These are phyloP conservation scores for Lytechinus pictus DNA, from an alignment of 35 echinoderm and acorn worm species.

Conservation along the genomic window DNA sequence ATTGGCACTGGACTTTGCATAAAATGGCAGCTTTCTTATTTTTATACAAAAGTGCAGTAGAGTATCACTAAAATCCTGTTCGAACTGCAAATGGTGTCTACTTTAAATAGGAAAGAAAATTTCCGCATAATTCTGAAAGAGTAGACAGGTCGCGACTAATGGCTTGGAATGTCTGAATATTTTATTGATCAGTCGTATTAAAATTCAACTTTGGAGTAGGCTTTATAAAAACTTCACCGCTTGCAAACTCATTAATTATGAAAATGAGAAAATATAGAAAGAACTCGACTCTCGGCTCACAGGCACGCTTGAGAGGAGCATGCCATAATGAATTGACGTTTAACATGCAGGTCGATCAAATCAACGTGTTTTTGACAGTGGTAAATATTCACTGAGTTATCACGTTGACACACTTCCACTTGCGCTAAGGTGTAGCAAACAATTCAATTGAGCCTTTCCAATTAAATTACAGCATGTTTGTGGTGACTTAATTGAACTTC, in stretches of 20 bases:
- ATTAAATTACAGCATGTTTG: not conserved
- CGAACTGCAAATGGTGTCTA: not conserved
- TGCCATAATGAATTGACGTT: not conserved
- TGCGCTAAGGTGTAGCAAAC: not conserved
- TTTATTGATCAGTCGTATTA: not conserved
- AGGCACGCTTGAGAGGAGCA: not conserved
- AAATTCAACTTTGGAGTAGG: not conserved
- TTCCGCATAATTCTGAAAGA: not conserved
- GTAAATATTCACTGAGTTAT: not conserved
- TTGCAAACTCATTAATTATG: not conserved
- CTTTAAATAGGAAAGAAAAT: not conserved
- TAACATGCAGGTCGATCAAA: not conserved
- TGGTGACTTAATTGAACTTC: not conserved
- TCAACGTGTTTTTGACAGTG: constrained; percentile 11
- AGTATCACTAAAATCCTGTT: not conserved
- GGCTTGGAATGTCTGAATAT: not conserved
- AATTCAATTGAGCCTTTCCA: not conserved
- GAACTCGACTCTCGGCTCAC: not conserved
- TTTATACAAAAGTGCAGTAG: not conserved
- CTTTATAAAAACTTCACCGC: not conserved
- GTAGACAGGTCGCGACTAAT: not conserved
- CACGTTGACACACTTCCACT: not conserved
- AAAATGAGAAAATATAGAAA: not conserved
- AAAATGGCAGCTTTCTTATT: not conserved
- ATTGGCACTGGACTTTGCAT: not conserved